Conservation (phyloP, 2,888 invertebrate species). For the Spodoptera exigua region DNA sequence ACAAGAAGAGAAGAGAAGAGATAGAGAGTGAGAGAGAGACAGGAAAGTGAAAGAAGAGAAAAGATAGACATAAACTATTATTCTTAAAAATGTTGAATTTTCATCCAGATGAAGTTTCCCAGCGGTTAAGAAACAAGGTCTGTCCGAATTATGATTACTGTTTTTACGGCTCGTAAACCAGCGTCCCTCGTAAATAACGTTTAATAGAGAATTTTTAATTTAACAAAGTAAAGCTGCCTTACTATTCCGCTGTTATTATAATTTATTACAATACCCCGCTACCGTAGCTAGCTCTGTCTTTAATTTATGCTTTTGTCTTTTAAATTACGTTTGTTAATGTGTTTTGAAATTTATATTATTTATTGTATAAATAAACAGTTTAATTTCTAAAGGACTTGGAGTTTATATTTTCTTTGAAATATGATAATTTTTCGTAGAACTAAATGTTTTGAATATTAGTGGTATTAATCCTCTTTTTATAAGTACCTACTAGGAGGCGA, state of each 20-base stretch:
- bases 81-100: not conserved
- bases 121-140: conserved; percentile 11
- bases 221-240: conserved; percentile 42
- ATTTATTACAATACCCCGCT: conserved; percentile 26
- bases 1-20: too few relatives aligned
- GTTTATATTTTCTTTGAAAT: too few relatives aligned
- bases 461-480: too few relatives aligned
- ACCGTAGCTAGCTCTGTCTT: conserved; percentile 9
- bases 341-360: too few relatives aligned
- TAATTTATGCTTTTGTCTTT: conserved; percentile 36
- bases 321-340: conserved; percentile 6
- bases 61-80: conserved; percentile 15
- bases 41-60: too few relatives aligned
- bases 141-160: conserved; percentile 55
- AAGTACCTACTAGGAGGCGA: too few relatives aligned
- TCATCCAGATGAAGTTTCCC: conserved; percentile 2
- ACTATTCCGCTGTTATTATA: conserved; percentile 43
- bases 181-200: conserved; percentile 52
- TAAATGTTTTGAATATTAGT: too few relatives aligned
- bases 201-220: conserved; percentile 57
- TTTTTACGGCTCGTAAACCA: conserved; percentile 48
- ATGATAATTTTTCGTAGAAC: too few relatives aligned
- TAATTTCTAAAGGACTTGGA: too few relatives aligned
- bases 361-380: too few relatives aligned
- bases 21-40: too few relatives aligned